A percentile compares a stretch with the other conserved stretches of the same genome.
Conservation (phyloP, 2,797 vertebrate genomes). For the Chelidonichthys spinosus region DNA sequence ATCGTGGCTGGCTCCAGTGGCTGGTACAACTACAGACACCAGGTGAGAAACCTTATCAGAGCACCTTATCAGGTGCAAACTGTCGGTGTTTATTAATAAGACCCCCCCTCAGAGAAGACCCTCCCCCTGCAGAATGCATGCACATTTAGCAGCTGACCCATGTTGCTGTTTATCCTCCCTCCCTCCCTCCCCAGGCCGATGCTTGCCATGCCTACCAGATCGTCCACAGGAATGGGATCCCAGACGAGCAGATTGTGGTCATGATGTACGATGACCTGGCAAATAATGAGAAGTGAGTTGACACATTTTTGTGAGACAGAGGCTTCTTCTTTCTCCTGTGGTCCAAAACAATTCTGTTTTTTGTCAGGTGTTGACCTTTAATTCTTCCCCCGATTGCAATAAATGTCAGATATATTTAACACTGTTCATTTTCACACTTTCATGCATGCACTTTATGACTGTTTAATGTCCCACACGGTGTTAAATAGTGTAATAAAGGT, state of each 20-base stretch:
- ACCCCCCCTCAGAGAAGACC: slow-evolving; percentile 8
- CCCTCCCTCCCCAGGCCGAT: slow-evolving; percentile 92
- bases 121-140: background rate
- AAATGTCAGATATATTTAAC: background rate
- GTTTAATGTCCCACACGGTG: background rate
- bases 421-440: background rate
- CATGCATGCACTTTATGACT: background rate
- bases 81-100: slow-evolving; percentile 9
- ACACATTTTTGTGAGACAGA: background rate
- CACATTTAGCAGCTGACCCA: background rate
- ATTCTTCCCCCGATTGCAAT: background rate
- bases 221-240: slow-evolving; percentile 93
- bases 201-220: slow-evolving; percentile 98
- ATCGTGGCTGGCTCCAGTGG: slow-evolving; percentile 94
- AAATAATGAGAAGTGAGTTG: slow-evolving; percentile 87
- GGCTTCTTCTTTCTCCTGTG: slow-evolving; percentile 11
- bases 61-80: slow-evolving; percentile 5
- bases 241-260: slow-evolving; percentile 94
- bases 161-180: background rate
- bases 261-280: slow-evolving; percentile 99
- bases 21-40: slow-evolving; percentile 98
- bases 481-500: background rate
- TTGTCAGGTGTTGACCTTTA: background rate
- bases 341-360: background rate
- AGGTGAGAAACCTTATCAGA: slow-evolving; percentile 84